A percentile compares a stretch with the other conserved stretches of the same genome.
Conservation (phyloP, 1,140 invertebrate genomes). For the Drosophila auraria region DNA sequence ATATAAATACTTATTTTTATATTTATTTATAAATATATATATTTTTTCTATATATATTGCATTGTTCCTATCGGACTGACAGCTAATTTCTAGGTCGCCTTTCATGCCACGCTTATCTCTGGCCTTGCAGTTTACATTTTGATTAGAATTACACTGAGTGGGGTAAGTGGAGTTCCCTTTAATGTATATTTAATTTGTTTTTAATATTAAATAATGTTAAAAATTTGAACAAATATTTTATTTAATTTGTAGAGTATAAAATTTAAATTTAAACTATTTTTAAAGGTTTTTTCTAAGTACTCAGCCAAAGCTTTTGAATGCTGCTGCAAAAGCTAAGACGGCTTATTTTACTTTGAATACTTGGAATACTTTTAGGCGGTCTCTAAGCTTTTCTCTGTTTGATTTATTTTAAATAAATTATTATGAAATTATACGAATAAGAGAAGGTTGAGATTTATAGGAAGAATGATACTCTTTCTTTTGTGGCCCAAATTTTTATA, state of each 20-base stretch:
- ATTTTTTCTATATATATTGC: not conserved
- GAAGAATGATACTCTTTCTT: too few species aligned
- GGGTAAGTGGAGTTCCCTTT: not conserved
- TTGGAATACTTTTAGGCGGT: constrained; percentile 48
- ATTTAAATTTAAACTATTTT: not conserved
- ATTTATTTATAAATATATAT: not conserved
- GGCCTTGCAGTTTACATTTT: constrained; percentile 20
- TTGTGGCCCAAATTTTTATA: too few species aligned
- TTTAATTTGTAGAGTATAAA: too few species aligned
- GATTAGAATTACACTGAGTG: not conserved
- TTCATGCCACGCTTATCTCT: not conserved
- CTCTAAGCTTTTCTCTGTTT: too few species aligned
- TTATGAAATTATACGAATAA: too few species aligned
- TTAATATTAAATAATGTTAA: too few species aligned
- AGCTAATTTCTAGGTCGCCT: constrained; percentile 2
- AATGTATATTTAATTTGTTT: not conserved
- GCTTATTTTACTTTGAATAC: not conserved
- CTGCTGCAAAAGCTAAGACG: not conserved
- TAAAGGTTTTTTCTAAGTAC: too few species aligned
- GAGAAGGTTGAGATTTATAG: too few species aligned
- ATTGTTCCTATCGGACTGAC: not conserved
- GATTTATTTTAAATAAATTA: too few species aligned
- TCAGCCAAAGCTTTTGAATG: not conserved
- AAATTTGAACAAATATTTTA: too few species aligned
- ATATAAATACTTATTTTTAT: too few species aligned